Evolutionary conservation across 2,797 vertebrate genomes (phyloP).

Genomic region (Philypnodon macrostomus): DNA sequence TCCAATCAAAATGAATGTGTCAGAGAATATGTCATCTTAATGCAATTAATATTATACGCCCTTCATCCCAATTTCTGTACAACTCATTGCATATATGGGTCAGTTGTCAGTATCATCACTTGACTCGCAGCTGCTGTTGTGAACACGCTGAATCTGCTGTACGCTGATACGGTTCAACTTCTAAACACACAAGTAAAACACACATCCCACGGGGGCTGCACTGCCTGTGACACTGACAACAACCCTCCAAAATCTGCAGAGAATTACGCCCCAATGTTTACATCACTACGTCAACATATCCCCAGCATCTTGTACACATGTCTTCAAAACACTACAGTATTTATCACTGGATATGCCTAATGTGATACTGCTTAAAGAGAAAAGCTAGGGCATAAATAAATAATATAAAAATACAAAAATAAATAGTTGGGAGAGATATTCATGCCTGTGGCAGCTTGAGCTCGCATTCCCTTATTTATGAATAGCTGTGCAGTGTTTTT

Average conservation of each 20-base stretch:
- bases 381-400: constrained; percentile 19
- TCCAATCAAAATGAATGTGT: too few species aligned
- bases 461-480: constrained; percentile 42
- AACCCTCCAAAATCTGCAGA: constrained; percentile 11
- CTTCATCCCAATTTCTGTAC: too few species aligned
- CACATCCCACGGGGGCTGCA: constrained; percentile 21
- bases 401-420: constrained; percentile 18
- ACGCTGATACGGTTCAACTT: constrained; percentile 33
- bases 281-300: constrained; percentile 3
- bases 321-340: not conserved
- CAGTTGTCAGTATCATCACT: constrained; percentile 9
- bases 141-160: constrained; percentile 15
- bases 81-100: constrained; percentile 11
- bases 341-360: not conserved
- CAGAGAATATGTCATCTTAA: too few species aligned
- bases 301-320: not conserved
- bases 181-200: constrained; percentile 29
- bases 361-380: constrained; percentile 9
- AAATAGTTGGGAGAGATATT: constrained; percentile 33
- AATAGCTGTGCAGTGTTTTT: constrained; percentile 28
- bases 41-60: too few species aligned
- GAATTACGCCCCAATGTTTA: constrained; percentile 9
- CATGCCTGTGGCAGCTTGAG: constrained; percentile 26
- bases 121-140: constrained; percentile 18
- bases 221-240: constrained; percentile 6